Base-by-base conservation (phyloP, 2,113 vertebrate species). In the Vimba vimba region DNA sequence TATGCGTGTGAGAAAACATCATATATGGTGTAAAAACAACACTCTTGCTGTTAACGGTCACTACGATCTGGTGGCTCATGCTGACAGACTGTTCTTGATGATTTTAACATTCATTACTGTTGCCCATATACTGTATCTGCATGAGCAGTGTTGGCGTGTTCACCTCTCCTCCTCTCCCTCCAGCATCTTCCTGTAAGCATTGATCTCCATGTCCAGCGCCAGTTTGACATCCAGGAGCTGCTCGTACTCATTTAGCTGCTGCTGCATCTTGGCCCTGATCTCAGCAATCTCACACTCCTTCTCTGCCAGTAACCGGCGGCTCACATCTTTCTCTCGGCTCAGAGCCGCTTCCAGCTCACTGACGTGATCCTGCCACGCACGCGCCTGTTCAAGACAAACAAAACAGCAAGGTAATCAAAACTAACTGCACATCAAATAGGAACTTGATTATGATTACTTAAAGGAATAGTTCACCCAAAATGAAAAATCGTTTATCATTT, bases 151-250 rank as follows among this genome's bases (percentile, higher is more conserved):
- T 7, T 6, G 2, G 10, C 1, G 4, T 83, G 87, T 0, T 91
- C 90, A 98, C 97, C 97, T 96, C 85, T 98, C 96, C 62, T 99
- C 97, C 89, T 99, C 97, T 13, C 96, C 95, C 84, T 98, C 98
- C 86, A 99, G 88, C 36, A 99, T 92, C 62, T 98, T 97, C 85
- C 96, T 94, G 66, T 99, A 99, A 52, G 97, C 96, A 8, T 81
- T 95, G 89, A 99, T 99, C 92, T 99, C 98, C 96, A 96, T 96
- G 94, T 98, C 97, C 85, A 98, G 92, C 8, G 97, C 96, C 83
- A 98, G 92, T 84, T 99, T 99, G 2, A 98, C 95, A 79, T 98
- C 97, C 83, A 99, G 93, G 83, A 99, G 95, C 62, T 97, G 94
- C 11, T 97, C 96, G 0, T 97, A 97, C 39, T 97, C 95, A 0